Evolutionary conservation across 2,888 invertebrate species (phyloP), one percentile per base, ranked within the genome.

Genomic region (Drosophila hamatofila): DNA sequence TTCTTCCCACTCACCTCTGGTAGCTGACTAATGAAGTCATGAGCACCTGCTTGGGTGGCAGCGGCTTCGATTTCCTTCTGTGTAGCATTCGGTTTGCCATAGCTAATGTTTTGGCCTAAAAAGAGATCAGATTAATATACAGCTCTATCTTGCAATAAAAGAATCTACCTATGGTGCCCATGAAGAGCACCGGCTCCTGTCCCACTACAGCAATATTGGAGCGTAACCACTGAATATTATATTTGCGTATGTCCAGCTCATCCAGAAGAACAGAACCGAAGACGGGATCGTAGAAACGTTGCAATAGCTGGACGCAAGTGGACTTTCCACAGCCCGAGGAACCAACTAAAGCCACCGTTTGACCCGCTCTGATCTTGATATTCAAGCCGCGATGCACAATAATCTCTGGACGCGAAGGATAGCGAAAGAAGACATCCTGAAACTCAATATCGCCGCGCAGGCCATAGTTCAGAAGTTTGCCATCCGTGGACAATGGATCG

Each of bases 111-210:
- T 74, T 95, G 95, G 0, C 83, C 92, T 92, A 21, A 42, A 12
- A 25, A 16, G n/a, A 37, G 9, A 21, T 3, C n/a, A 11, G 57
- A 18, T 48, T 6, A 25, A 39, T 44, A 27, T 2, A 0, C 18
- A 6, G 9, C 11, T 25, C 41, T 5, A 18, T 35, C 16, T n/a
- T 2, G 8, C 9, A 6, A 3, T 14, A 7, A 16, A 0, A 0
- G 11, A 18, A 16, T 55, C 51, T 74, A 91, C 91, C 89, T 70
- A 98, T 97, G 25, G 95, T 95, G 6, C 96, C 96, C 83, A 96
- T 95, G 92, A 98, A 98, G 9, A 98, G 94, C 6, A 97, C 96
- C 0, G 97, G 98, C 80, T 98, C 98, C 91, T 98, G 98, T 0
- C 97, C 96, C 16, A 98, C 98, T 7, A 97, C 95, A 0, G 97